These are phyloP conservation scores for Sisyra terminalis DNA, from an alignment of 2,888 invertebrate species.

Conservation along the genomic window DNA sequence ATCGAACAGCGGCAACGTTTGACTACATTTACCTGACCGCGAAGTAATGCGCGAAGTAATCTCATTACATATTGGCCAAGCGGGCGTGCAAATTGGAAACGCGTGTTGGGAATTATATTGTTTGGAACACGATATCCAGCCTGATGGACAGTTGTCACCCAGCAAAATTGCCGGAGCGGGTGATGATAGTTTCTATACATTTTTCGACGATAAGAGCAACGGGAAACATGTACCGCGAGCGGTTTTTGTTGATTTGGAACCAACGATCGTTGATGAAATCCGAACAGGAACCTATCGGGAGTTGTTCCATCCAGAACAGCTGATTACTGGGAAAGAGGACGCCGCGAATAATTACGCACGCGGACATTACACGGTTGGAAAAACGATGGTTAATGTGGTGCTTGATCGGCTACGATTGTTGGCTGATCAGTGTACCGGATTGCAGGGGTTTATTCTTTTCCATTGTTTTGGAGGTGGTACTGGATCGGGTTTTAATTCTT, in stretches of 20 bases:
- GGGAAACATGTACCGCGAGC: slow-evolving; percentile 3
- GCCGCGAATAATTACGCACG: slow-evolving; percentile 4
- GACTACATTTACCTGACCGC: background rate
- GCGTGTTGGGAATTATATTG: slow-evolving; percentile 3
- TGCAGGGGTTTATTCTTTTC: slow-evolving; percentile 29
- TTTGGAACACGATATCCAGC: slow-evolving; percentile 1
- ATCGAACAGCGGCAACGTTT: no score
- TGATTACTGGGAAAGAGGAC: slow-evolving; percentile 4
- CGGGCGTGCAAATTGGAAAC: slow-evolving; percentile 3
- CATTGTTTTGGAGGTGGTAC: slow-evolving; percentile 4
- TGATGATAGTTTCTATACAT: slow-evolving; percentile 3
- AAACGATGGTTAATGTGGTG: background rate
- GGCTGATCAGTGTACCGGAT: slow-evolving; percentile 74
- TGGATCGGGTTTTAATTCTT: background rate
- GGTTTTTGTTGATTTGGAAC: background rate
- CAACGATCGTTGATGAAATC: slow-evolving; percentile 3
- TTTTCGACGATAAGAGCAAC: background rate
- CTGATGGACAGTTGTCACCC: background rate
- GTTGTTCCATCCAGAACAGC: background rate
- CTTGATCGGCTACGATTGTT: slow-evolving; percentile 52
- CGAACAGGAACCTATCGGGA: background rate
- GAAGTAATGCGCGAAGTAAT: slow-evolving; percentile 1
- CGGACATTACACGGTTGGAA: background rate
- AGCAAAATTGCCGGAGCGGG: background rate
- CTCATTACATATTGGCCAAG: slow-evolving; percentile 2